phyloP scores from a whole-genome alignment of 2,113 vertebrate species.

The Vulpes ferrilata region DNA sequence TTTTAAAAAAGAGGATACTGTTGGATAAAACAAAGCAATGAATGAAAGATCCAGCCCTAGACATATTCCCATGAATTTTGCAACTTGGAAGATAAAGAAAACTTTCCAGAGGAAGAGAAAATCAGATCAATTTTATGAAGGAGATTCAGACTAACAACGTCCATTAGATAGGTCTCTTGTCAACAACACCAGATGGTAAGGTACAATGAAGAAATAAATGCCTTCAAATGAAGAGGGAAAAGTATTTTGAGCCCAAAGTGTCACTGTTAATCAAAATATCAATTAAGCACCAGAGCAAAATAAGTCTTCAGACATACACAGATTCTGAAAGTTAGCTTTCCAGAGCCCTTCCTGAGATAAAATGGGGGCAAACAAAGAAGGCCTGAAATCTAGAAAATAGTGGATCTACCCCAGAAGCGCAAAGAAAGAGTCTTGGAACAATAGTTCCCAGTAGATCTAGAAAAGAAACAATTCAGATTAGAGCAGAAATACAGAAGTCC shows the following conservation, averaged over 20 bases:
- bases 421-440: not conserved
- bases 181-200: not conserved
- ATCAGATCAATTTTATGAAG: not conserved
- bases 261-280: not conserved
- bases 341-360: not conserved
- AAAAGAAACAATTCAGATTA: not conserved
- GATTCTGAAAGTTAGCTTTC: not conserved
- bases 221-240: not conserved
- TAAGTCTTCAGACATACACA: not conserved
- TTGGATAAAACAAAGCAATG: not conserved
- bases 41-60: not conserved
- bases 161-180: not conserved
- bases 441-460: not conserved
- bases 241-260: not conserved
- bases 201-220: not conserved
- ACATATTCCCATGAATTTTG: not conserved
- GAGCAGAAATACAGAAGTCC: not conserved
- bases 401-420: not conserved
- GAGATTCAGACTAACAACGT: not conserved
- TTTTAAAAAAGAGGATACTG: not conserved
- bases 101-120: not conserved
- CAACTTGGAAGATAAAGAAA: not conserved
- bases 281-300: not conserved
- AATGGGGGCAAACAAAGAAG: not conserved
- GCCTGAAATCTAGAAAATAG: not conserved